Base-by-base conservation (phyloP, 2,113 vertebrate genomes). In the Ptychochromis oligacanthus region DNA sequence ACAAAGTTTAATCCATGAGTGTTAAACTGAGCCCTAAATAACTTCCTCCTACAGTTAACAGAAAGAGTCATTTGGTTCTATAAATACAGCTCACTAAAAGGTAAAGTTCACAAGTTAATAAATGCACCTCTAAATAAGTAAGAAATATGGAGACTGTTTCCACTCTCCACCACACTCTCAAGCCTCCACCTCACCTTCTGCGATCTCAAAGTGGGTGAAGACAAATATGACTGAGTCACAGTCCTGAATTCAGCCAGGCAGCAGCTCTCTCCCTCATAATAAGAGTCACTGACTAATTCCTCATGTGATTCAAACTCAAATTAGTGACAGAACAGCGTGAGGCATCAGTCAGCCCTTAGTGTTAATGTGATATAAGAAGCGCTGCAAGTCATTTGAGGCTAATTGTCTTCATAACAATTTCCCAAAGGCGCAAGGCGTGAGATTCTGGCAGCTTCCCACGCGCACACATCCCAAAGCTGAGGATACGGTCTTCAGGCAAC, bases 361-460 rank as follows among this genome's bases (percentile, higher is more conserved):
- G 54, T 20, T 54, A 31, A 59, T 76, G 62, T 43, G 38, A 38
- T 36, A 72, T 40, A 80, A 65, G 56, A 81, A 59, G 55, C 3
- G 15, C 52, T 54, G 75, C 17, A 10, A 89, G 34, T 82, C 75
- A 38, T 87, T 77, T 65, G 7, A 78, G 36, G 76, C 64, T 82
- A 81, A 88, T 84, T 86, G 67, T 86, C 80, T 79, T 70, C 60
- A 46, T 62, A 77, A 62, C 54, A 22, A 20, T 84, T 86, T 85
- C 55, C 81, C 70, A 0, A 31, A 83, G 81, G 56, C 28, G 18
- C 26, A 5, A 28, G 36, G 38, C 6, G 7, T 22, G 24, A n/a
- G n/a, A 65, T 59, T 75, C 78, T 72, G 20, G 40, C 78, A 72
- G 88, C 75, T 70, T 83, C 49, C 14, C 40, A 34, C 49, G 82